These are phyloP conservation scores for Anguilla rostrata DNA, from an alignment of 2,113 vertebrate genomes.

Conservation along the genomic window DNA sequence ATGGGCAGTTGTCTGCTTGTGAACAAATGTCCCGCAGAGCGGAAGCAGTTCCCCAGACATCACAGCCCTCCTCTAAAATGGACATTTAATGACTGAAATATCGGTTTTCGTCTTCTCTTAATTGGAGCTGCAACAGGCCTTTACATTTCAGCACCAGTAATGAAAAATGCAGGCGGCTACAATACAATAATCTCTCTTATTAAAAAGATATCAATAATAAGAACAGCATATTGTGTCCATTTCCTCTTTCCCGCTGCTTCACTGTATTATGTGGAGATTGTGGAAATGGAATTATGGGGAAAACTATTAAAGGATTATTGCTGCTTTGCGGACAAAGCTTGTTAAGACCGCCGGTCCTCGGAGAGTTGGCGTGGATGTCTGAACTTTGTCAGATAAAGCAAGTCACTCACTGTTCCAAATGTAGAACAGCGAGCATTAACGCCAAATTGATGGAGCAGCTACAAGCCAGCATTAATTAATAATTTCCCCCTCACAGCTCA, in stretches of 20 bases:
- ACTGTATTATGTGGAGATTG: background rate
- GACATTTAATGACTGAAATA: background rate
- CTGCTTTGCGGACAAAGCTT: background rate
- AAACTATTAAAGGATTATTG: slow-evolving; percentile 7
- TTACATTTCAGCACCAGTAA: background rate
- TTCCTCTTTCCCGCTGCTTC: background rate
- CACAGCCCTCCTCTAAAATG: background rate
- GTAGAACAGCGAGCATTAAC: background rate
- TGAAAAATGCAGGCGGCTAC: background rate
- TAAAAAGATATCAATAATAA: background rate
- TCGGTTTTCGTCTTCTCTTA: background rate
- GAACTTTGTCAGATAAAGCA: background rate
- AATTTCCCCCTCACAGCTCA: background rate
- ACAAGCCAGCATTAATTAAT: slow-evolving; percentile 9
- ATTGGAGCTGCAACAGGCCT: background rate
- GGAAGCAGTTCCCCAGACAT: too few species aligned
- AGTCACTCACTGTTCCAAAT: background rate
- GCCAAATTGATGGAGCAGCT: background rate
- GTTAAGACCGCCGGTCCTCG: background rate
- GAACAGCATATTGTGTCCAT: background rate
- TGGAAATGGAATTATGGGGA: background rate
- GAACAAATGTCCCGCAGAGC: background rate
- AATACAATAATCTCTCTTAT: background rate
- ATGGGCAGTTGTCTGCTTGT: background rate
- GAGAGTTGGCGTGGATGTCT: background rate